A percentile compares a stretch with the other conserved stretches of the same genome.
Evolutionary conservation across 2,888 invertebrate genomes (phyloP).

Genomic region (Dioctria rufipes): DNA sequence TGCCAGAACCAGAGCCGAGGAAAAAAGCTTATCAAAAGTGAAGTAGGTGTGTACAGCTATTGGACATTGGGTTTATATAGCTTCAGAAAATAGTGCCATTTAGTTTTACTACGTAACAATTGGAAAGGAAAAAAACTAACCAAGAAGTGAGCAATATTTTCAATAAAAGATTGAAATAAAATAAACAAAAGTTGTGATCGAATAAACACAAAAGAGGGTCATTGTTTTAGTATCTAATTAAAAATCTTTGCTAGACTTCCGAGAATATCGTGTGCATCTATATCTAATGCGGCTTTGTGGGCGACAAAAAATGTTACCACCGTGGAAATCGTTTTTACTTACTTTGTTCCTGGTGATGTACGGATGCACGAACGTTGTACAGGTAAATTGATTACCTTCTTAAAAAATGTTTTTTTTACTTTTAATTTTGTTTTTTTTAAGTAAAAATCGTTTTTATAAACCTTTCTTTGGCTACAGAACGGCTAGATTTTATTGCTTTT

Average conservation of each 20-base stretch:
- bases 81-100: constrained; percentile 45
- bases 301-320: constrained; percentile 44
- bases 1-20: constrained; percentile 10
- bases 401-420: not conserved
- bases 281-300: constrained; percentile 33
- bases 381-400: constrained; percentile 27
- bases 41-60: constrained; percentile 50
- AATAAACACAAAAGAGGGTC: constrained; percentile 1
- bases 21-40: constrained; percentile 40
- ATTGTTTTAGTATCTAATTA: not conserved
- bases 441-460: not conserved
- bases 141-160: constrained; percentile 28
- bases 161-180: not conserved
- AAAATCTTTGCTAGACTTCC: constrained; percentile 16
- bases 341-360: constrained; percentile 43
- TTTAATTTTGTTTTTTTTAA: not conserved
- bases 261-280: constrained; percentile 21
- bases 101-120: constrained; percentile 27
- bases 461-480: not conserved
- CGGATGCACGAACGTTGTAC: constrained; percentile 43
- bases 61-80: constrained; percentile 34
- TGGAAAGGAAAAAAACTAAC: constrained; percentile 10
- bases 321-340: constrained; percentile 37
- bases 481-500: not conserved
- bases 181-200: constrained; percentile 19